Base-by-base conservation (phyloP, 2,113 vertebrate species). In the Sarotherodon lohbergeri region DNA sequence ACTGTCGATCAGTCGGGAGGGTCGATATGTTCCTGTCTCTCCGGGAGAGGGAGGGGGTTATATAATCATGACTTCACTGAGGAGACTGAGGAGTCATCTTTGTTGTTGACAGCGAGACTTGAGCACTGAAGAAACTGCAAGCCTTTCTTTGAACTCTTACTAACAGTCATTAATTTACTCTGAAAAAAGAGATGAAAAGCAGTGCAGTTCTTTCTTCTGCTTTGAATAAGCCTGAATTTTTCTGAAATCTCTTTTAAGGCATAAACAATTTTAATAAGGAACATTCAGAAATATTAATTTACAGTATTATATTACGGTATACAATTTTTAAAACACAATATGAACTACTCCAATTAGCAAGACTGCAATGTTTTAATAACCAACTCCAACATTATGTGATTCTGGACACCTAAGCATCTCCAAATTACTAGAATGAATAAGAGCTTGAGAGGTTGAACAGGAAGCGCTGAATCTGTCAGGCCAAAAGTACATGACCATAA, bases 381-480 rank as follows among this genome's bases (percentile, higher is more conserved):
- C 34, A 68, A 22, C 61, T 39, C 19, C 34, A 68, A 39, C 19
- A 68, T 13, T 39, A 39, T 66, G 34, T 66, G 34, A 39, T 66
- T 66, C 19, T 66, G 61, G 61, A 39, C 4, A 46, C 41, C 68
- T 73, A 17, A 17, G 13, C 68, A 46, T 73, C 3, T 46, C 7
- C 22, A 73, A 73, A 24, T 17, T 0, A 27, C 36, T 43, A 24
- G 12, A 2, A 24, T 73, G 39, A 27, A 73, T 46, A 73, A 17
- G 39, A 24, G 22, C 0, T 73, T 73, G 39, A 73, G 8, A 27
- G 13, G 36, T 6, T 71, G 0, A 41, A 24, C 22, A 10, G 39
- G n/a, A 46, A 0, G 39, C 13, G 0, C 5, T 46, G 39, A 43
- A 71, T 71, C 3, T 68, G 6, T 13, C 34, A 12, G 63, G 3